A percentile compares a stretch with the other conserved stretches of the same genome.
phyloP scores from a whole-genome alignment of 2,888 invertebrate genomes.

The Drosophila sordidula region DNA sequence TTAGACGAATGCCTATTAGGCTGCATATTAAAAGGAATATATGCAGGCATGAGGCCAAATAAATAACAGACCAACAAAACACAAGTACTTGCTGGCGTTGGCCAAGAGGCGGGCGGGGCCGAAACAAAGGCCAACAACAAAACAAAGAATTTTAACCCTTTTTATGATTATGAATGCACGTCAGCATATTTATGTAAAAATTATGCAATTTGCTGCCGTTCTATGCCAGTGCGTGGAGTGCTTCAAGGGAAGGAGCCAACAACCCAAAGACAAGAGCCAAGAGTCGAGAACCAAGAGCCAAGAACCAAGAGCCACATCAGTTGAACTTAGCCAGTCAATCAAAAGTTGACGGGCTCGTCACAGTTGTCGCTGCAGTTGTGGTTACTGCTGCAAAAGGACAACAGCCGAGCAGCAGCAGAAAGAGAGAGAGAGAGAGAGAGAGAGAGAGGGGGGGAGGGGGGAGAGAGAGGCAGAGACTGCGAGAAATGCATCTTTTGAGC shows the following conservation, averaged over 20 bases:
- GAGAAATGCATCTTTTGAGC: conserved; percentile 73
- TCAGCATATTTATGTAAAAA: conserved; percentile 81
- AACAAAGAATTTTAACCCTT: conserved; percentile 72
- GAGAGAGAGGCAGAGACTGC: conserved; percentile 9
- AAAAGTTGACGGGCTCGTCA: conserved; percentile 79
- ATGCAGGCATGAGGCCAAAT: conserved; percentile 66
- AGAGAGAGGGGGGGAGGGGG: neutral
- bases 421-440: neutral
- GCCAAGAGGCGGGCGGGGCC: conserved; percentile 11
- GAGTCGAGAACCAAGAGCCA: conserved; percentile 9
- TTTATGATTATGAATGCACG: conserved; percentile 80
- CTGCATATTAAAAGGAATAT: conserved; percentile 74
- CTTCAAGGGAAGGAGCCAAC: conserved; percentile 28
- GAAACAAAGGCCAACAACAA: conserved; percentile 41
- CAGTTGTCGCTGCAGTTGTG: conserved; percentile 66
- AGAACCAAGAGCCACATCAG: conserved; percentile 50
- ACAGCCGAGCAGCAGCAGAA: conserved; percentile 17
- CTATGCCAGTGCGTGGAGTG: conserved; percentile 68
- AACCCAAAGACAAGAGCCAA: neutral
- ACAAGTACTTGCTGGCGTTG: conserved; percentile 8
- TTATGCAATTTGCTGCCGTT: conserved; percentile 81
- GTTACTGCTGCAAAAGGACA: conserved; percentile 59
- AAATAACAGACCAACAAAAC: conserved; percentile 66
- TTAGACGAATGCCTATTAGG: conserved; percentile 76
- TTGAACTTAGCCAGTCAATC: conserved; percentile 79